These are phyloP conservation scores for Sinodicranocentrus sp. DNA, from an alignment of 2,888 invertebrate genomes.

Conservation along the genomic window DNA sequence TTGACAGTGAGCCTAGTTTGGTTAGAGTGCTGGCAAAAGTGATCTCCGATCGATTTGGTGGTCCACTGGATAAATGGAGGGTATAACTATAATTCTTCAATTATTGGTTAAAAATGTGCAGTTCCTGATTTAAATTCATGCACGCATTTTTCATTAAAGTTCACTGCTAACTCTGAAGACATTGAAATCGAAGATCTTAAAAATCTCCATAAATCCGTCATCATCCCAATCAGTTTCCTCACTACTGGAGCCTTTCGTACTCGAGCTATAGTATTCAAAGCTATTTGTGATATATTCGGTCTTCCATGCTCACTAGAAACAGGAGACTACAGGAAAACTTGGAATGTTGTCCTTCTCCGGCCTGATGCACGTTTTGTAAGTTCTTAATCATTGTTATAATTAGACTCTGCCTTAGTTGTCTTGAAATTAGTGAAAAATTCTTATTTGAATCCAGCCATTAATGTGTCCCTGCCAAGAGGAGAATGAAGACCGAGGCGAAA, in stretches of 20 bases:
- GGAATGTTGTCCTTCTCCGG: constrained; percentile 83
- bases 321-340: constrained; percentile 81
- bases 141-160: too few relatives aligned
- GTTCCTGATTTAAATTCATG: too few relatives aligned
- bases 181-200: constrained; percentile 71
- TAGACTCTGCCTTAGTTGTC: background rate
- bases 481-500: constrained; percentile 2
- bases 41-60: constrained; percentile 70
- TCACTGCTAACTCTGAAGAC: constrained; percentile 69
- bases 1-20: constrained; percentile 63
- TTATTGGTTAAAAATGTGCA: too few relatives aligned
- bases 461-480: constrained; percentile 47
- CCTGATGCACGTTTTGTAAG: constrained; percentile 46
- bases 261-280: constrained; percentile 84
- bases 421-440: background rate
- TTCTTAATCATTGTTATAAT: background rate
- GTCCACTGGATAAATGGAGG: constrained; percentile 72
- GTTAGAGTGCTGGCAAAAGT: constrained; percentile 66
- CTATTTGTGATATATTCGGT: constrained; percentile 83
- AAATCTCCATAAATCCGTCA: constrained; percentile 63
- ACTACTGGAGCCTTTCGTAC: constrained; percentile 70
- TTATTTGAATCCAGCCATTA: constrained; percentile 5
- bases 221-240: constrained; percentile 72
- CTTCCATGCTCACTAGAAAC: constrained; percentile 83
- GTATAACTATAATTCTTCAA: constrained; percentile 7